Evolutionary conservation across 2,888 invertebrate genomes (phyloP).

Genomic region (Phymatocera aterrima): DNA sequence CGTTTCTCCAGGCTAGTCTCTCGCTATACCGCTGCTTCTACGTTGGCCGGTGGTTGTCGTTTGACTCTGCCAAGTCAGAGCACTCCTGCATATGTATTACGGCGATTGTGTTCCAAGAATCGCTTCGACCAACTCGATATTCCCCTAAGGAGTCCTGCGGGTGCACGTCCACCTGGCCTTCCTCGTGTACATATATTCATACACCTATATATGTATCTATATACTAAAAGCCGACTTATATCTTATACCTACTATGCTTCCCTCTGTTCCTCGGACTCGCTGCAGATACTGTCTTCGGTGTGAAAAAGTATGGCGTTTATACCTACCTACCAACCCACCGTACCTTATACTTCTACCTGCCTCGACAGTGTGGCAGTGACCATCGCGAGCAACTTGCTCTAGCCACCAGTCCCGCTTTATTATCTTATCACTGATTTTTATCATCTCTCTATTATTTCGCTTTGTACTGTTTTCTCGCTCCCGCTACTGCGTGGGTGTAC

Average conservation of each 20-base stretch:
- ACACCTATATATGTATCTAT: background rate
- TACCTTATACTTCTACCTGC: background rate
- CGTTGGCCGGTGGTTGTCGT: conserved; percentile 23
- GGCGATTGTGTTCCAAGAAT: conserved; percentile 74
- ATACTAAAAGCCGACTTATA: background rate
- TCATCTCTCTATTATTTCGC: conserved; percentile 21
- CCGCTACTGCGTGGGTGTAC: background rate
- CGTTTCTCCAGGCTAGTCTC: conserved; percentile 24
- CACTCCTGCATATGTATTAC: conserved; percentile 72
- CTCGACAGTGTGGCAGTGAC: background rate
- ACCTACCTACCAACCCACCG: background rate
- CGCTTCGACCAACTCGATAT: conserved; percentile 41
- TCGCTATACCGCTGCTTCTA: background rate
- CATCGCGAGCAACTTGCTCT: conserved; percentile 3
- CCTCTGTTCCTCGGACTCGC: conserved; percentile 19
- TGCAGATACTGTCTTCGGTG: conserved; percentile 31
- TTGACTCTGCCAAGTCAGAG: conserved; percentile 36
- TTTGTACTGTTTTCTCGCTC: background rate
- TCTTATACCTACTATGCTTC: background rate
- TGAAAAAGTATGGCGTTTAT: conserved; percentile 26
- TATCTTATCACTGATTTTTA: conserved; percentile 38
- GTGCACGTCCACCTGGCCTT: conserved; percentile 36
- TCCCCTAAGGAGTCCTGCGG: conserved; percentile 43
- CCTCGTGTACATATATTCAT: background rate
- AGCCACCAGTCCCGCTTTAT: conserved; percentile 15